A percentile compares a stretch with the other conserved stretches of the same genome.
Conservation (phyloP, 2,113 vertebrate species). For the Saiga tatarica region DNA sequence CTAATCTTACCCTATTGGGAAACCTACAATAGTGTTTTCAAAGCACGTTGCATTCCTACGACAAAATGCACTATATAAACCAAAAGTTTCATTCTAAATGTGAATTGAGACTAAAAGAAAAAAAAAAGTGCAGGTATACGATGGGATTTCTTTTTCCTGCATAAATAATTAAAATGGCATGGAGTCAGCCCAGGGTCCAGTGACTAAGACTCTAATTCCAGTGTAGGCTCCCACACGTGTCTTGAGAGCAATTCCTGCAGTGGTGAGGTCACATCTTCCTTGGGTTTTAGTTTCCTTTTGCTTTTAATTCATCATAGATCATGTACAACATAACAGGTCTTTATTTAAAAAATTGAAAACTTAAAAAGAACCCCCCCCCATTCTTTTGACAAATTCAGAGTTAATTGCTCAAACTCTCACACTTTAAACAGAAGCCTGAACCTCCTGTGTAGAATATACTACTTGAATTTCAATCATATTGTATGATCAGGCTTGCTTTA, state of each 20-base stretch:
- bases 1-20: conserved; percentile 6
- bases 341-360: neutral
- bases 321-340: neutral
- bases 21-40: conserved; percentile 25
- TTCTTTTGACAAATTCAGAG: neutral
- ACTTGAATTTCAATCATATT: neutral
- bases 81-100: conserved; percentile 21
- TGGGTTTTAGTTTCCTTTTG: neutral
- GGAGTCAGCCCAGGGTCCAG: neutral
- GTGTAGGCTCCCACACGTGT: neutral
- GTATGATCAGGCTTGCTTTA: neutral
- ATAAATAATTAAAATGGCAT: conserved; percentile 63
- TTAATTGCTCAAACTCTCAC: neutral
- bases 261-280: neutral
- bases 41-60: conserved; percentile 4
- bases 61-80: neutral
- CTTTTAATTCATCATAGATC: conserved; percentile 17
- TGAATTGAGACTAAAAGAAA: neutral
- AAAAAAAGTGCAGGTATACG: neutral
- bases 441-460: neutral
- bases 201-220: neutral
- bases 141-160: neutral
- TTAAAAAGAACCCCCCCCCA: neutral
- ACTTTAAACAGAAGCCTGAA: neutral
- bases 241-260: neutral